phyloP scores from a whole-genome alignment of 2,797 vertebrate genomes.

The Rallus crepitans region DNA sequence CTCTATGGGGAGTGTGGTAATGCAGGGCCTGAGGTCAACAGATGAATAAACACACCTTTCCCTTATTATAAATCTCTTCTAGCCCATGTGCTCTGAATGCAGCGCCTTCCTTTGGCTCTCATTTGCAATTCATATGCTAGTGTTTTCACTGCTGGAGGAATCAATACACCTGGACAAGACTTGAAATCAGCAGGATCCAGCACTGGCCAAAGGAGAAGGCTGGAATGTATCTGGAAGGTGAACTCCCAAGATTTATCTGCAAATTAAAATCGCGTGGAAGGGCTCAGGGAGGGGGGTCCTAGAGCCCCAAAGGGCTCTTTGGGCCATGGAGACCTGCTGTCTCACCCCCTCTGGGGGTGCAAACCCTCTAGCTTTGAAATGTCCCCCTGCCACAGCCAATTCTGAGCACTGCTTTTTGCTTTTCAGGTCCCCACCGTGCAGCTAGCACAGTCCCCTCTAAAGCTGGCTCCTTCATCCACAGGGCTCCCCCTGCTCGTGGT shows the following conservation, averaged over 20 bases:
- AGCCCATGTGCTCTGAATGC: background rate
- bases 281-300: accelerated
- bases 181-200: background rate
- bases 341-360: background rate
- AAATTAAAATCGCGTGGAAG: background rate
- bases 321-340: accelerated
- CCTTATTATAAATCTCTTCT: background rate
- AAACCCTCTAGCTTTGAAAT: background rate
- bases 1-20: background rate
- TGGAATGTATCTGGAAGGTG: background rate
- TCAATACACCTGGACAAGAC: slow-evolving; percentile 13
- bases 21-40: background rate
- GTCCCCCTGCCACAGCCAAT: background rate
- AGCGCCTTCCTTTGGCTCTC: background rate
- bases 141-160: slow-evolving; percentile 8
- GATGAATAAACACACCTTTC: background rate
- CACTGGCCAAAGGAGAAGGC: background rate
- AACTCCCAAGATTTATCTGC: background rate
- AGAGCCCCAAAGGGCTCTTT: background rate
- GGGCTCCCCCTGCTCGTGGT: background rate
- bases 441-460: background rate
- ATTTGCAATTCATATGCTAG: slow-evolving; percentile 1
- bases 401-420: background rate
- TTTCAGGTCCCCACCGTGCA: background rate
- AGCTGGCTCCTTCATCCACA: background rate